A percentile compares a stretch with the other conserved stretches of the same genome.
Evolutionary conservation across 2,888 invertebrate genomes (phyloP).

Genomic region (Drosophila eohydei): DNA sequence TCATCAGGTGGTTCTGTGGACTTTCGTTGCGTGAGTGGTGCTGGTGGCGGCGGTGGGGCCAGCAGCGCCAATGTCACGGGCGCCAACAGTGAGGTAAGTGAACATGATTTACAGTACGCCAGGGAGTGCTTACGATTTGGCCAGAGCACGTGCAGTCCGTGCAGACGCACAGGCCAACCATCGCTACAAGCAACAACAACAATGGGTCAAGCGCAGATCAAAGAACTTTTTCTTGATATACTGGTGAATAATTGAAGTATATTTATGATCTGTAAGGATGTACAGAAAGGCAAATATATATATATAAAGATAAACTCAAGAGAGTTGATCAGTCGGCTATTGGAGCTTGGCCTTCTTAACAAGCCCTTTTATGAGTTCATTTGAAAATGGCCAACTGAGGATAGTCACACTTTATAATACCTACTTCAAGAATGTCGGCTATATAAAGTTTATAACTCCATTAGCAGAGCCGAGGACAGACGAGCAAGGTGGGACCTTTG

Average conservation of each 20-base stretch:
- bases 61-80: slow-evolving; percentile 46
- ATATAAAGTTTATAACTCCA: slow-evolving; percentile 25
- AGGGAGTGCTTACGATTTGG: slow-evolving; percentile 77
- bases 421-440: background rate
- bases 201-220: slow-evolving; percentile 56
- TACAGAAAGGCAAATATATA: too few species aligned
- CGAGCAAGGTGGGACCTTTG: slow-evolving; percentile 8
- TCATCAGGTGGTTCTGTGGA: slow-evolving; percentile 86
- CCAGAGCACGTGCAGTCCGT: slow-evolving; percentile 54
- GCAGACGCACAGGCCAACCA: slow-evolving; percentile 42
- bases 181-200: slow-evolving; percentile 39
- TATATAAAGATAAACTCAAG: background rate
- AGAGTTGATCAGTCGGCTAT: background rate
- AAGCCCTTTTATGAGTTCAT: background rate
- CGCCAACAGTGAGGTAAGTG: slow-evolving; percentile 76
- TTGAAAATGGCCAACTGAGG: background rate
- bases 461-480: slow-evolving; percentile 17
- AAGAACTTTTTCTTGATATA: background rate
- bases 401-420: slow-evolving; percentile 6
- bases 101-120: slow-evolving; percentile 69
- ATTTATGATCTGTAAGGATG: background rate
- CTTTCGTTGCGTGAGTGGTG: slow-evolving; percentile 79
- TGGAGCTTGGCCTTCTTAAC: background rate
- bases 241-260: background rate
- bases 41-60: slow-evolving; percentile 27